phyloP scores from a whole-genome alignment of 2,797 vertebrate genomes.

The Dendrocincla fuliginosa region DNA sequence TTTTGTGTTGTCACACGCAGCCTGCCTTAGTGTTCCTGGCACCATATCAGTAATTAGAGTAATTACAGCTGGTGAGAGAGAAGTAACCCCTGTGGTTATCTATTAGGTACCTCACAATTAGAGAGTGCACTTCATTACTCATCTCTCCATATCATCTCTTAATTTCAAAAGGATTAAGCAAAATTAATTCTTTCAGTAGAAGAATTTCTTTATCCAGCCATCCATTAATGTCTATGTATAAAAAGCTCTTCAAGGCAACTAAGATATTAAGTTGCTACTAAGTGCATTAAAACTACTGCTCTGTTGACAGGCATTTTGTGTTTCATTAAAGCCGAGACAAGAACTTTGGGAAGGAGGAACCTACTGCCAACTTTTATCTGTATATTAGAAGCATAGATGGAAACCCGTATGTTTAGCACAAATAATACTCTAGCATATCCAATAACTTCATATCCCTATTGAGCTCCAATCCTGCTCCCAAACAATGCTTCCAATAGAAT shows the following conservation, averaged over 20 bases:
- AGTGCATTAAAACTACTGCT: slow-evolving; percentile 5
- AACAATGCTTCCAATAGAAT: neutral
- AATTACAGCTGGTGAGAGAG: slow-evolving; percentile 72
- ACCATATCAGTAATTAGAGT: slow-evolving; percentile 67
- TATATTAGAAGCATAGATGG: neutral
- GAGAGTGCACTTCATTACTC: slow-evolving; percentile 65
- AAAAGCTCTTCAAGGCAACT: slow-evolving; percentile 60
- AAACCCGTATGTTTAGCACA: neutral
- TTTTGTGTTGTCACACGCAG: slow-evolving; percentile 31
- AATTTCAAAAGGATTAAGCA: slow-evolving; percentile 73
- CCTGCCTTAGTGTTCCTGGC: slow-evolving; percentile 60
- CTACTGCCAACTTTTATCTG: neutral
- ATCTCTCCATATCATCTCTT: slow-evolving; percentile 56
- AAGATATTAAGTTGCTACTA: slow-evolving; percentile 59
- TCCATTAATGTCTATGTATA: slow-evolving; percentile 48
- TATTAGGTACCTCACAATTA: slow-evolving; percentile 71
- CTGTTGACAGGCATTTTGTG: slow-evolving; percentile 25
- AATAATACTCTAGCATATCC: neutral
- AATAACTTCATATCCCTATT: neutral
- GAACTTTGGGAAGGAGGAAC: slow-evolving; percentile 2
- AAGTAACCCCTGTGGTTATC: slow-evolving; percentile 73
- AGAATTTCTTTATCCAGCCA: slow-evolving; percentile 61
- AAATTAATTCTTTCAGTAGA: slow-evolving; percentile 61
- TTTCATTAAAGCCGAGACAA: slow-evolving; percentile 21
- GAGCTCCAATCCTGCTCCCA: neutral